phyloP scores from a whole-genome alignment of 1,140 invertebrate species.

The Drosophila varians region DNA sequence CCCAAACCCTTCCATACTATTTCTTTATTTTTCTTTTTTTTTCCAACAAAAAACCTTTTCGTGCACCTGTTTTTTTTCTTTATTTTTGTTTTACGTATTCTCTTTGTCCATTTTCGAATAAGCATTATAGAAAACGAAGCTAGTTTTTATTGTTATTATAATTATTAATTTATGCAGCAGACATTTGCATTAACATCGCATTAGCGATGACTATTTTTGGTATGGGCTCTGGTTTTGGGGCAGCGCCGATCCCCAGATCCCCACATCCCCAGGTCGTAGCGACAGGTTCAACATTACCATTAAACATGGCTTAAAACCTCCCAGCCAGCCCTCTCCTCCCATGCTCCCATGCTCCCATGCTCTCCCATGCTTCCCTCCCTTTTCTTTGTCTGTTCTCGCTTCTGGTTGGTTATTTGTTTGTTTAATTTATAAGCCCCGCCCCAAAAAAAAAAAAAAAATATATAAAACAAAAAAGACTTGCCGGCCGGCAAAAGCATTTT shows the following conservation, averaged over 20 bases:
- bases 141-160: slow-evolving; percentile 61
- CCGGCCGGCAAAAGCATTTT: slow-evolving; percentile 48
- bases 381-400: slow-evolving; percentile 13
- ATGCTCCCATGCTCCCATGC: too few relatives aligned
- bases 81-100: background rate
- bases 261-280: slow-evolving; percentile 35
- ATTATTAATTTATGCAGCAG: slow-evolving; percentile 80
- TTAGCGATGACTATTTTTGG: slow-evolving; percentile 56
- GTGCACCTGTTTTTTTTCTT: slow-evolving; percentile 14
- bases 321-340: background rate
- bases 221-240: slow-evolving; percentile 1
- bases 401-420: slow-evolving; percentile 68
- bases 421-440: slow-evolving; percentile 75
- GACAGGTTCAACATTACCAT: slow-evolving; percentile 44
- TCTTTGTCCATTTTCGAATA: background rate
- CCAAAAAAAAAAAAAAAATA: slow-evolving; percentile 18
- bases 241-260: too few relatives aligned
- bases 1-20: too few relatives aligned
- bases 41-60: background rate
- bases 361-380: too few relatives aligned
- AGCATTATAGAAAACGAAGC: background rate
- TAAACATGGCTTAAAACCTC: slow-evolving; percentile 13
- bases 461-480: slow-evolving; percentile 31
- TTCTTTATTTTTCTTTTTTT: background rate
- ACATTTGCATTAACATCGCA: slow-evolving; percentile 72